Percentiles rank a stretch among this genome's conserved stretches.
phyloP scores from a whole-genome alignment of 2,113 vertebrate species.

The Scophthalmus maximus region DNA sequence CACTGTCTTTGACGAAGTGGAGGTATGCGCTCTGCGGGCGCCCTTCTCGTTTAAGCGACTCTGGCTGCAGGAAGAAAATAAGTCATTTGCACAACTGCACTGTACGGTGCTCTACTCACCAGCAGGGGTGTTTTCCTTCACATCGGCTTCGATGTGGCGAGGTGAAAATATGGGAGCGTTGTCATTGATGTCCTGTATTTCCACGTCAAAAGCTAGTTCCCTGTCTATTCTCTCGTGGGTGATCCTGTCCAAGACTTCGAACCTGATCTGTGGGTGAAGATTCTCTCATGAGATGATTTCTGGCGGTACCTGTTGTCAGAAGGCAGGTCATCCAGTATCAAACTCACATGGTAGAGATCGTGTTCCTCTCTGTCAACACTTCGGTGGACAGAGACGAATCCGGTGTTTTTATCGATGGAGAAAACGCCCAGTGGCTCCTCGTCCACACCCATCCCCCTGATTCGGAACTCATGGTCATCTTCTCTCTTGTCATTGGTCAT shows the following conservation, averaged over 20 bases:
- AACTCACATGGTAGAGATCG: conserved; percentile 75
- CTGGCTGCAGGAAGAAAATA: neutral
- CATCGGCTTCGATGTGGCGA: rapidly evolving
- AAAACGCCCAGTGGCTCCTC: conserved; percentile 77
- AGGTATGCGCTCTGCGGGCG: no score
- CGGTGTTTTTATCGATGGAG: conserved; percentile 61
- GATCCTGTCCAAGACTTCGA: conserved; percentile 62
- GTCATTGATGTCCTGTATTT: conserved; percentile 86
- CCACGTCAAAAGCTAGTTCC: conserved; percentile 83
- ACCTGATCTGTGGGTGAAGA: conserved; percentile 79
- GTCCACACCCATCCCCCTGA: conserved; percentile 82
- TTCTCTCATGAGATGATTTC: neutral
- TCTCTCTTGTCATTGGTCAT: conserved; percentile 72
- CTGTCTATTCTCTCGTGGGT: conserved; percentile 49
- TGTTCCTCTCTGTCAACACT: conserved; percentile 81
- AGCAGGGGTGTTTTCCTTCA: conserved; percentile 68
- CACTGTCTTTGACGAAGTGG: no score
- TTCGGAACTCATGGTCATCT: conserved; percentile 42
- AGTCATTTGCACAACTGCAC: neutral
- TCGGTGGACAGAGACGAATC: conserved; percentile 67
- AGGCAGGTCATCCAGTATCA: neutral
- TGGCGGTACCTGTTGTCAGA: neutral
- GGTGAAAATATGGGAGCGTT: conserved; percentile 76
- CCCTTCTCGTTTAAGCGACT: neutral
- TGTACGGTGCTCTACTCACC: conserved; percentile 59